Base-by-base conservation (phyloP, 2,797 vertebrate genomes). In the Anniella stebbinsi region DNA sequence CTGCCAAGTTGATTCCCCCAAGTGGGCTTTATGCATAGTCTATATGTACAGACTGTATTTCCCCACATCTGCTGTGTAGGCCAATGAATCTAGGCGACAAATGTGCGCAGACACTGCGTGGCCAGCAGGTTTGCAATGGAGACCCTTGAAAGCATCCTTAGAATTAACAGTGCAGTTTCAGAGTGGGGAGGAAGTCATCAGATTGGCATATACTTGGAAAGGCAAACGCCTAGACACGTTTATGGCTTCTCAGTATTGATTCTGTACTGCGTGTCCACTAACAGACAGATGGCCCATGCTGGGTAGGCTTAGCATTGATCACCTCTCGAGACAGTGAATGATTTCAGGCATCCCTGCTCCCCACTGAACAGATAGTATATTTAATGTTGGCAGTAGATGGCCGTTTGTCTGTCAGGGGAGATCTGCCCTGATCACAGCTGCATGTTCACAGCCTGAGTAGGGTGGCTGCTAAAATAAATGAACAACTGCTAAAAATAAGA, bases 141-240 rank as follows among this genome's bases (percentile, higher is more conserved):
- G 11, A 75, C 1, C 1, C 33, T 81, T 86, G 48, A 80, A 86
- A 80, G 11, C 41, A 73, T 7, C 21, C 75, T 89, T 30, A 41
- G 15, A 84, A 67, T 54, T 25, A 84, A 66, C 15, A n/a, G 41
- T 0, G 6, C 51, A 70, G 1, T 0, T 0, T 0, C 28, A 2
- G 28, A 81, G 15, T 0, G 76, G 57, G 83, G 60, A 23, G 84
- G 83, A 69, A 23, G 84, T 90, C 21, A 91, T 85, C 9, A 0
- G 0, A 72, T 2, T 45, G 0, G 0, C 6, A 45, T 41, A 0
- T 0, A 30, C 6, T 0, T 0, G 7, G 33, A 73, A 57, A 80
- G 41, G 80, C 13, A 75, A 8, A 80, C 57, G 30, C n/a, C 77
- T 30, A 60, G 67, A 90, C 69, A 38, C 25, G 66, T 80, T 90